These are phyloP conservation scores for Sebastes oblongus DNA, from an alignment of 2,797 vertebrate genomes.

Conservation along the genomic window DNA sequence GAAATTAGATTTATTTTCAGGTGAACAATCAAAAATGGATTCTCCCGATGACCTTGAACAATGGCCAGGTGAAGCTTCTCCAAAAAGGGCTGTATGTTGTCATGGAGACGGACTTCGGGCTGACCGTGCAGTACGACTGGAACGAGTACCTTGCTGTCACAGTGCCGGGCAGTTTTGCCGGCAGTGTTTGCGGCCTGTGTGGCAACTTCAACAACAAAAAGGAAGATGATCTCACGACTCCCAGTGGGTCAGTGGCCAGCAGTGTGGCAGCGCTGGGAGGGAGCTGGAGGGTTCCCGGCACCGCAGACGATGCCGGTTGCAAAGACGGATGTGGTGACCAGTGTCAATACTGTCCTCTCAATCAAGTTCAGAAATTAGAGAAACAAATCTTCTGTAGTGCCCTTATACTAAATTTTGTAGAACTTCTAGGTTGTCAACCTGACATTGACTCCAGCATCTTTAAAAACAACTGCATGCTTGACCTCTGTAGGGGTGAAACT, in stretches of 20 bases:
- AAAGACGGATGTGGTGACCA: conserved; percentile 47
- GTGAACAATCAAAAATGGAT: conserved; percentile 47
- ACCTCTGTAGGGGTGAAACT: conserved; percentile 70
- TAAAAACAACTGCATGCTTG: conserved; percentile 72
- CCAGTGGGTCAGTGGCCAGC: background rate
- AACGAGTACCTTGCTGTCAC: conserved; percentile 70
- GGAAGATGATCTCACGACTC: conserved; percentile 65
- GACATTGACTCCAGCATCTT: conserved; percentile 53
- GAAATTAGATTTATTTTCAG: conserved; percentile 9
- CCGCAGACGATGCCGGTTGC: conserved; percentile 49
- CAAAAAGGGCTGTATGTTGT: conserved; percentile 70
- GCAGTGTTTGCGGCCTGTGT: conserved; percentile 82
- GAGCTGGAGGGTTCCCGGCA: conserved; percentile 75
- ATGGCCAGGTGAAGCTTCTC: conserved; percentile 70
- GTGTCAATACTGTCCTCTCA: conserved; percentile 60
- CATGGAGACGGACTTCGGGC: conserved; percentile 76
- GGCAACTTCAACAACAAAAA: conserved; percentile 81
- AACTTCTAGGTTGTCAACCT: conserved; percentile 73
- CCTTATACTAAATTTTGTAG: conserved; percentile 8
- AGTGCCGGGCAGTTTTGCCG: conserved; percentile 61
- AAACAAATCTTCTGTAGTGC: conserved; percentile 34
- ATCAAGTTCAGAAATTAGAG: background rate
- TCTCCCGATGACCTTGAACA: conserved; percentile 74
- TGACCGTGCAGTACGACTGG: conserved; percentile 84
- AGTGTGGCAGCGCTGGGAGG: conserved; percentile 50